Conservation (phyloP, 2,113 vertebrate genomes). For the Centropus bengalensis region DNA sequence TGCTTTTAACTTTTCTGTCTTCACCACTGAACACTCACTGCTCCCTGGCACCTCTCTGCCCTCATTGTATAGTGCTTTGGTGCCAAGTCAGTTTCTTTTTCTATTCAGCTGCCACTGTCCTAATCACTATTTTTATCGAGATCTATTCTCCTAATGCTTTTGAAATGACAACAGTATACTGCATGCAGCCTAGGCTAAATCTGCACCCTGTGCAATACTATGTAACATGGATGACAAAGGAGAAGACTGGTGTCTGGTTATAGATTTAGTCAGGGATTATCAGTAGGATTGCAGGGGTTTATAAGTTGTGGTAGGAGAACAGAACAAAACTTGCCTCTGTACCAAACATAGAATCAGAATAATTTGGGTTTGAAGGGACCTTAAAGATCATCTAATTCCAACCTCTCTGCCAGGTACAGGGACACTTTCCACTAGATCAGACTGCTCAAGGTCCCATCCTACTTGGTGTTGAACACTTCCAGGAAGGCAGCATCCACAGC, state of each 20-base stretch:
- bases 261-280: background rate
- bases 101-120: background rate
- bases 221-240: background rate
- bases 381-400: no score
- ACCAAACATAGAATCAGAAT: no score
- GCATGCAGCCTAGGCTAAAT: background rate
- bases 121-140: background rate
- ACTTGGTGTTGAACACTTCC: no score
- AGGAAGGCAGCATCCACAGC: no score
- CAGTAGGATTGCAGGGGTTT: background rate
- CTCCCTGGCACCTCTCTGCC: background rate
- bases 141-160: background rate
- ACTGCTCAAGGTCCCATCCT: no score
- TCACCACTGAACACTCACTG: background rate
- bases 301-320: background rate
- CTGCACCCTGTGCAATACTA: background rate
- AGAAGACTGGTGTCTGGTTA: background rate
- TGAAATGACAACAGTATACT: background rate
- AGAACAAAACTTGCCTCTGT: background rate
- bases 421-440: no score
- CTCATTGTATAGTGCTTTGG: fast-evolving
- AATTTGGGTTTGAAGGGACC: no score
- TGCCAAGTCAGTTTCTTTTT: background rate
- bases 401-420: no score
- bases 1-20: background rate